Evolutionary conservation across 2,888 invertebrate genomes (phyloP), one percentile per base, ranked within the genome.

Genomic region (Melanostoma mellinum): DNA sequence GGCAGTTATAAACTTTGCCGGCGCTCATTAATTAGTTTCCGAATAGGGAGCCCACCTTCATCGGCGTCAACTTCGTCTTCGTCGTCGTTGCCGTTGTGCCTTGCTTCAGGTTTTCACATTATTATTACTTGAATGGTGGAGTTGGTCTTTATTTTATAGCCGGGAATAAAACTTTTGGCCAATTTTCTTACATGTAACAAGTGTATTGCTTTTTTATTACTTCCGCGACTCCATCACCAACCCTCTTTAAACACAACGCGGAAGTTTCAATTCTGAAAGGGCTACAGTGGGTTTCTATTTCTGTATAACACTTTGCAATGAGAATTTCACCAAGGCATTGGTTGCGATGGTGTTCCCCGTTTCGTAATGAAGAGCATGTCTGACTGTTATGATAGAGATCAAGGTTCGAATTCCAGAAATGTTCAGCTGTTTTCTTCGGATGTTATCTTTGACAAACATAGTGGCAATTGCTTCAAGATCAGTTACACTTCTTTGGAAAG

Each of bases 1-100:
- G 46, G 53, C 63, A 60, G 67, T 80, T 63, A 56, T 74, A 63
- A 75, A 80, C 65, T 75, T 75, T 71, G 53, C 48, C 58, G 52
- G 58, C 69, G 36, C 65, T 75, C 67, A 65, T 75, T 80, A 75
- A 80, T 80, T 80, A 80, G 75, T 71, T 71, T 46, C 63, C 69
- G 71, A 75, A 69, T 48, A 8, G 42, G n/a, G 44, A 40, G 44
- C 30, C 9, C 10, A 10, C 33, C 44, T 33, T 9, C 36, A 42
- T 32, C 48, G 35, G 48, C 20, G 36, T 69, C 20, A 6, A 20
- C 2, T 9, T 33, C n/a, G 8, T 33, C n/a, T 52, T 3, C 38
- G 38, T n/a, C 52, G 38, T 36, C 61, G 42, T 10, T 20, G 55
- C 6, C 10, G n/a, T 9, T n/a, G 8, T 30, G 36, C 42, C 36